phyloP scores from a whole-genome alignment of 2,888 invertebrate species.

The Thymelicus lineola region DNA sequence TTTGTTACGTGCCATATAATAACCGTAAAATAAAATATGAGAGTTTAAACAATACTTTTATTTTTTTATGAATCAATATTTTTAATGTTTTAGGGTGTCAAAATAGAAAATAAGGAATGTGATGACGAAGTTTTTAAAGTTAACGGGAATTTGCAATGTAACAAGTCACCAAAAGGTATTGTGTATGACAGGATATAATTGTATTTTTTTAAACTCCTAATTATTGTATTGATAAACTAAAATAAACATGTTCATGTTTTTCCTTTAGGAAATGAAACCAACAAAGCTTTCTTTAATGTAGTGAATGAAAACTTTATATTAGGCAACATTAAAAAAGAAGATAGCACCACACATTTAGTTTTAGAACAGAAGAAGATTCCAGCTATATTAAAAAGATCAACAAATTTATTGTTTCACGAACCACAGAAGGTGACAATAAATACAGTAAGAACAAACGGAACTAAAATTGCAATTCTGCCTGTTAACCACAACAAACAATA shows the following conservation, averaged over 20 bases:
- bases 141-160: conserved; percentile 14
- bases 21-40: no score
- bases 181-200: not conserved
- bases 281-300: conserved; percentile 73
- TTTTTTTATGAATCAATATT: not conserved
- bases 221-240: no score
- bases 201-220: no score
- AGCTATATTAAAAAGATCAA: conserved; percentile 60
- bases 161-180: conserved; percentile 36
- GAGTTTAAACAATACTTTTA: no score
- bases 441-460: conserved; percentile 61
- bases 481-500: conserved; percentile 55
- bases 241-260: not conserved
- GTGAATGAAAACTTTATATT: conserved; percentile 66
- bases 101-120: conserved; percentile 39
- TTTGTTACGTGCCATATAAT: no score
- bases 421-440: conserved; percentile 56
- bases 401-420: conserved; percentile 47
- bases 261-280: conserved; percentile 60
- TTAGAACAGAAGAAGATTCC: conserved; percentile 64
- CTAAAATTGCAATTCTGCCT: conserved; percentile 66
- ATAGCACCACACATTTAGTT: conserved; percentile 57
- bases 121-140: conserved; percentile 25
- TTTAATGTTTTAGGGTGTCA: conserved; percentile 42
- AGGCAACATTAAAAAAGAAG: conserved; percentile 50